phyloP scores from a whole-genome alignment of 2,888 invertebrate genomes.

The Oscheius sp. region DNA sequence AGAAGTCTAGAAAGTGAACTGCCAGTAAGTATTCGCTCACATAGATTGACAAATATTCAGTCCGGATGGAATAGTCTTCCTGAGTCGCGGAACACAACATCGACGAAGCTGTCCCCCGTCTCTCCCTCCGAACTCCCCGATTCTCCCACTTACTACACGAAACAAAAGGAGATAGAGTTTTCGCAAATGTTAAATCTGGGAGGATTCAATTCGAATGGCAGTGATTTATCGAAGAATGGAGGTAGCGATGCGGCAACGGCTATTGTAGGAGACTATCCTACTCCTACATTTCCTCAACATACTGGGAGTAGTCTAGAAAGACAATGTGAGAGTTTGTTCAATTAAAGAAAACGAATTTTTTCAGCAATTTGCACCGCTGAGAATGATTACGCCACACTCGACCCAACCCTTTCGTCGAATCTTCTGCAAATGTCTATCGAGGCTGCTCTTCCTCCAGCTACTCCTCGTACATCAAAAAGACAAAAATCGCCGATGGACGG shows the following conservation, averaged over 20 bases:
- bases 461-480: conserved; percentile 4
- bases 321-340: background rate
- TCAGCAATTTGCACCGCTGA: conserved; percentile 3
- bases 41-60: background rate
- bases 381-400: conserved; percentile 31
- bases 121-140: conserved; percentile 61
- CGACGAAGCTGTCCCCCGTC: conserved; percentile 55
- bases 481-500: conserved; percentile 22
- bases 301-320: background rate
- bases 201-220: conserved; percentile 6
- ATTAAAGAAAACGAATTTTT: background rate
- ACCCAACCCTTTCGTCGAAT: conserved; percentile 24
- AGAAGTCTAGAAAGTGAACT: conserved; percentile 18
- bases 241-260: conserved; percentile 31
- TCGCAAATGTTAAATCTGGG: background rate
- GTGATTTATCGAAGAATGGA: conserved; percentile 12
- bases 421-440: conserved; percentile 43
- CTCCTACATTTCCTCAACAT: conserved; percentile 12
- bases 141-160: conserved; percentile 59
- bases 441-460: conserved; percentile 38
- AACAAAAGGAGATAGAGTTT: background rate
- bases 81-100: conserved; percentile 53
- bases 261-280: conserved; percentile 23
- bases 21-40: background rate
- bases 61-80: conserved; percentile 48